A percentile compares a stretch with the other conserved stretches of the same genome.
Evolutionary conservation across 2,888 invertebrate genomes (phyloP).

Genomic region (Xestia xanthographa): DNA sequence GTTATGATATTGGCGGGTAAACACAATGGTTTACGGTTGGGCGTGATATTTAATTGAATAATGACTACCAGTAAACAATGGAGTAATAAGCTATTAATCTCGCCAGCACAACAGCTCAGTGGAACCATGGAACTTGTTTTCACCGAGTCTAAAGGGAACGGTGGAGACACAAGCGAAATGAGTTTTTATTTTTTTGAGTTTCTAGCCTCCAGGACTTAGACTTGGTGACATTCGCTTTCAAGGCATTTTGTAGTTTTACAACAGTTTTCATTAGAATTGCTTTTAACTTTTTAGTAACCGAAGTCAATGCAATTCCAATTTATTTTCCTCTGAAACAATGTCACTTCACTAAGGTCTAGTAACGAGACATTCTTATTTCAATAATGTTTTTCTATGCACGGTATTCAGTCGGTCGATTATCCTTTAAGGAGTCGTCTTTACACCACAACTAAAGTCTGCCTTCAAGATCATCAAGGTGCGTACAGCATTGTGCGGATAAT

Average conservation of each 20-base stretch:
- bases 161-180: not conserved
- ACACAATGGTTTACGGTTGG: constrained; percentile 61
- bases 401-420: too few species aligned
- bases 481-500: not conserved
- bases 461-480: too few species aligned
- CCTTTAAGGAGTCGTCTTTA: too few species aligned
- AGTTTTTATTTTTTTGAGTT: not conserved
- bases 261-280: not conserved
- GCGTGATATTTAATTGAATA: constrained; percentile 79
- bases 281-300: not conserved
- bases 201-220: not conserved
- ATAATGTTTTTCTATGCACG: not conserved
- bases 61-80: constrained; percentile 78
- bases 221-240: not conserved
- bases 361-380: not conserved
- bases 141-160: not conserved
- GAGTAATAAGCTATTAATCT: constrained; percentile 80
- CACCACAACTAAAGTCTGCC: too few species aligned
- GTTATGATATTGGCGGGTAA: constrained; percentile 48
- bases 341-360: not conserved
- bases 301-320: not conserved
- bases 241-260: not conserved
- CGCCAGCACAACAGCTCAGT: constrained; percentile 41
- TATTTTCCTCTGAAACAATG: not conserved
- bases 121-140: constrained; percentile 40